Conservation (phyloP, 2,797 vertebrate genomes). For the Heliangelus exortis region DNA sequence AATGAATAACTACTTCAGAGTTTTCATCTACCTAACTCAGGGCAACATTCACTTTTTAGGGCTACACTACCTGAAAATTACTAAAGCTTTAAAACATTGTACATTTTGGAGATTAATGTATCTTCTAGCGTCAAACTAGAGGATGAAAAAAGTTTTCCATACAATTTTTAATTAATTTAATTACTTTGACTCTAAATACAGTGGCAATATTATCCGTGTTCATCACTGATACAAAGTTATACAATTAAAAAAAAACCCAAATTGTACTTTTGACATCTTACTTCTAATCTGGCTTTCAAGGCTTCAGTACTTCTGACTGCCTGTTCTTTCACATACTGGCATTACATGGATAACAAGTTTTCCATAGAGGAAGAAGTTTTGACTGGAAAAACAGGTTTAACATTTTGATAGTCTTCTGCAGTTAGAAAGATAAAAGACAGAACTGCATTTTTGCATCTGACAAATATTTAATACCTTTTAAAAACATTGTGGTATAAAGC, state of each 20-base stretch:
- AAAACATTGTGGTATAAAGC: background rate
- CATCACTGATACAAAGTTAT: background rate
- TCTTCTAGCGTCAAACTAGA: background rate
- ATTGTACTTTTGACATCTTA: background rate
- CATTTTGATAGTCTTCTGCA: background rate
- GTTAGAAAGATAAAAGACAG: background rate
- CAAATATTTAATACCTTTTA: background rate
- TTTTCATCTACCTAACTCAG: background rate
- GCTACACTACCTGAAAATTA: background rate
- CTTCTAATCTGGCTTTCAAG: background rate
- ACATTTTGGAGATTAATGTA: constrained; percentile 30
- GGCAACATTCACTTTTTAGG: background rate
- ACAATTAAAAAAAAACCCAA: background rate
- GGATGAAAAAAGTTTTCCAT: background rate
- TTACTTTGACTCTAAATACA: constrained; percentile 24
- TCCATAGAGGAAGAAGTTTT: background rate
- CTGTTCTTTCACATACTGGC: background rate
- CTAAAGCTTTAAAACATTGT: constrained; percentile 25
- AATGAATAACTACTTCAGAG: background rate
- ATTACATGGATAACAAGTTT: background rate
- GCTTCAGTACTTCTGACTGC: background rate
- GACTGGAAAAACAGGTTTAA: background rate
- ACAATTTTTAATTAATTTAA: constrained; percentile 26
- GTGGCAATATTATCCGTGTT: constrained; percentile 26
- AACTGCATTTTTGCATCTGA: background rate